Evolutionary conservation across 1,140 invertebrate species (phyloP).

Genomic region (Metopolophium dirhodum): DNA sequence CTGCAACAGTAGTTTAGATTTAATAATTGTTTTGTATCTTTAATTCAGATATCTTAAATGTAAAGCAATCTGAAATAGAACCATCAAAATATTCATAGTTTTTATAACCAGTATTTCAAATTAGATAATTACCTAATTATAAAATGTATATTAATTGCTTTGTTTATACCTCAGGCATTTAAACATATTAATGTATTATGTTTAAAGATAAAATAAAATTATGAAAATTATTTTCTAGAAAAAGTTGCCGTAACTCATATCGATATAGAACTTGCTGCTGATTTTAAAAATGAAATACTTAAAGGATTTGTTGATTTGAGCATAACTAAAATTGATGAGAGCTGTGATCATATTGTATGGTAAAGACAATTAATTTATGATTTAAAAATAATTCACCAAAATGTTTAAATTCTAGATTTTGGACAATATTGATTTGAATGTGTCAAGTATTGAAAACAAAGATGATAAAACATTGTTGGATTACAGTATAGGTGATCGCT

Average conservation of each 20-base stretch:
- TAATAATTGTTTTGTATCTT: too few species aligned
- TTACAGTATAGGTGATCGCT: constrained; percentile 56
- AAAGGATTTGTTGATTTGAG: constrained; percentile 42
- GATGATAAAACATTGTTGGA: constrained; percentile 40
- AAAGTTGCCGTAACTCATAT: constrained; percentile 53
- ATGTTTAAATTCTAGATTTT: constrained; percentile 69
- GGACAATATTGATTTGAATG: constrained; percentile 76
- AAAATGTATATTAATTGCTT: neutral
- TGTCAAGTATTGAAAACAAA: constrained; percentile 62
- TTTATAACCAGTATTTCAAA: neutral
- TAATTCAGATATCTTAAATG: neutral
- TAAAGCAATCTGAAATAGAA: neutral
- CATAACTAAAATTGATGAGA: constrained; percentile 61
- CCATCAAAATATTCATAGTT: neutral
- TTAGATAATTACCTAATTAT: neutral
- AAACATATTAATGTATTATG: neutral
- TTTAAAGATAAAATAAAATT: constrained; percentile 52
- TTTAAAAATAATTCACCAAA: neutral
- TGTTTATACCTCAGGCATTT: neutral
- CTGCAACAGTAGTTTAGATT: too few species aligned
- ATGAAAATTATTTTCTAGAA: constrained; percentile 34
- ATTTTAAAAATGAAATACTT: constrained; percentile 52
- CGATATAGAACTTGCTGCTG: constrained; percentile 45
- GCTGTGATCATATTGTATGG: constrained; percentile 53
- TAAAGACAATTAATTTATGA: constrained; percentile 9